Evolutionary conservation across 2,113 vertebrate species (phyloP).

Genomic region (Dascyllus trimaculatus): DNA sequence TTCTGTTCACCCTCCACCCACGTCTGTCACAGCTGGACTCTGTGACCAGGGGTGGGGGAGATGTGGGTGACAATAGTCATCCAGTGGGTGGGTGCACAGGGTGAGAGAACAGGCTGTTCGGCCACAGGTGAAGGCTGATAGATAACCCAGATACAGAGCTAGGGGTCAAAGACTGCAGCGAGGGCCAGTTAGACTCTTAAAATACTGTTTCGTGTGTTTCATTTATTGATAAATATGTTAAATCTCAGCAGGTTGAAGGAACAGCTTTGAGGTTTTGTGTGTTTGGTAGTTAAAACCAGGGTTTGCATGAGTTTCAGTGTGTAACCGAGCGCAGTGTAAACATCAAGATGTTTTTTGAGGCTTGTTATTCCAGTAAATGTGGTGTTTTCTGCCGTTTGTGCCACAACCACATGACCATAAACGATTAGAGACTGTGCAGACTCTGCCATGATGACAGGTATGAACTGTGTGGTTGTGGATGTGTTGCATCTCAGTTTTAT

Average conservation of each 20-base stretch:
- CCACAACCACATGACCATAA: too few species aligned
- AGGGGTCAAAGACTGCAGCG: slow-evolving; percentile 24
- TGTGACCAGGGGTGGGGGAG: slow-evolving; percentile 50
- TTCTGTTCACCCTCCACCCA: slow-evolving; percentile 41
- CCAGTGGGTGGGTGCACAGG: slow-evolving; percentile 7
- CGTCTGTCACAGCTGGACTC: slow-evolving; percentile 59
- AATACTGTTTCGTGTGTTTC: not conserved
- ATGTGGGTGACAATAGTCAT: slow-evolving; percentile 44
- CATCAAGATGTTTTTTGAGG: too few species aligned
- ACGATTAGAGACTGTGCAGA: too few species aligned
- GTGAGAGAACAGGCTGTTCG: slow-evolving; percentile 68
- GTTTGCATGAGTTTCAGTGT: too few species aligned
- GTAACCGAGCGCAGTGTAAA: too few species aligned
- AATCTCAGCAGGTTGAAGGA: not conserved
- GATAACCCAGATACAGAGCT: slow-evolving; percentile 43
- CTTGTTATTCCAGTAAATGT: too few species aligned
- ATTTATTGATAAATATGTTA: not conserved
- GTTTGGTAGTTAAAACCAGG: not conserved
- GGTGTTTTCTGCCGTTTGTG: too few species aligned
- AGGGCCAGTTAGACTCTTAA: not conserved
- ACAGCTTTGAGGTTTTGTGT: not conserved
- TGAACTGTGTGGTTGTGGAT: too few species aligned
- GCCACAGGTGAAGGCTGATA: slow-evolving; percentile 69
- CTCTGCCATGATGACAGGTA: too few species aligned
- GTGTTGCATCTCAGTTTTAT: too few species aligned